Evolutionary conservation across 2,113 vertebrate species (phyloP).

Genomic region (Muntiacus muntjak): DNA sequence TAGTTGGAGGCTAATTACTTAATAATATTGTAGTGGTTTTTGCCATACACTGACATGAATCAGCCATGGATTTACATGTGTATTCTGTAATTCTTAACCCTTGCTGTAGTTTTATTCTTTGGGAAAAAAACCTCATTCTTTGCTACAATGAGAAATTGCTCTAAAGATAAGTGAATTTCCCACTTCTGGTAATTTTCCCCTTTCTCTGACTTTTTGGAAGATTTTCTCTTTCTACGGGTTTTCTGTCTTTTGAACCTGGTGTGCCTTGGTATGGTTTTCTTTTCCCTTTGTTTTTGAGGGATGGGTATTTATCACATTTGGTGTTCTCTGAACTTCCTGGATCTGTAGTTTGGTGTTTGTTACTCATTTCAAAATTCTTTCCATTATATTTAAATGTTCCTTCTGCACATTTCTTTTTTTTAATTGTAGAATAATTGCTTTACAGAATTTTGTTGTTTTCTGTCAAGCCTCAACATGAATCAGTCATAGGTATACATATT

Average conservation of each 20-base stretch:
- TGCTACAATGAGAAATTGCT: background rate
- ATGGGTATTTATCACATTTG: background rate
- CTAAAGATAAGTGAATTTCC: background rate
- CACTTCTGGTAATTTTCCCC: background rate
- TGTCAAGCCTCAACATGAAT: background rate
- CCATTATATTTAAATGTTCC: background rate
- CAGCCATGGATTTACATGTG: too few species aligned
- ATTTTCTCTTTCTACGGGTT: background rate
- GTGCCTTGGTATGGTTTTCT: background rate
- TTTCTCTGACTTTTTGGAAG: background rate
- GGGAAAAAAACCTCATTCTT: background rate
- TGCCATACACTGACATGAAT: too few species aligned
- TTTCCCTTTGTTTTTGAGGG: background rate
- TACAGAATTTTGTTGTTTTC: background rate
- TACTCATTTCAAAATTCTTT: background rate
- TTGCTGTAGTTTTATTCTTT: background rate
- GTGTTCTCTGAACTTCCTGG: background rate
- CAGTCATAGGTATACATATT: background rate
- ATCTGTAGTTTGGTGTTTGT: background rate
- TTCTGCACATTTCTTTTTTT: background rate
- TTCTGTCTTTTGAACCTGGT: background rate
- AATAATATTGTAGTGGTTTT: too few species aligned
- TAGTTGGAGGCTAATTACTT: too few species aligned
- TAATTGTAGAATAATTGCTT: background rate
- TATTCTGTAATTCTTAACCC: background rate